These are phyloP conservation scores for Cataglyphis altisquamis DNA, from an alignment of 2,888 invertebrate genomes.

Conservation along the genomic window DNA sequence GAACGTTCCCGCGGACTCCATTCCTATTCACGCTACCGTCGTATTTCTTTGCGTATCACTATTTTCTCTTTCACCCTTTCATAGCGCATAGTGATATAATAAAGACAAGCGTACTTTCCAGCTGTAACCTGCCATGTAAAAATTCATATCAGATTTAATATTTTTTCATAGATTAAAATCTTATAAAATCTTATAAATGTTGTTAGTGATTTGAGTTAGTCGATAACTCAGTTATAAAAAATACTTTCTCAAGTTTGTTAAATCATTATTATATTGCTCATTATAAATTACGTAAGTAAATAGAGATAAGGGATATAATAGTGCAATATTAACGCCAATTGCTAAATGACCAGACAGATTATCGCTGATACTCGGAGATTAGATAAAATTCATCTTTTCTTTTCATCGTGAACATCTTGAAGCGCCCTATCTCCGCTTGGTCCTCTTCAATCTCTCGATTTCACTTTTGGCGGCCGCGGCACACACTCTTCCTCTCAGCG, in stretches of 20 bases:
- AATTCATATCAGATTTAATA: not conserved
- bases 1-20: conserved; percentile 19
- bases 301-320: not conserved
- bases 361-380: not conserved
- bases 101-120: not conserved
- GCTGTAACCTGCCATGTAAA: not conserved
- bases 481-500: conserved; percentile 50
- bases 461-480: conserved; percentile 81
- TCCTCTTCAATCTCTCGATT: conserved; percentile 78
- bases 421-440: conserved; percentile 65
- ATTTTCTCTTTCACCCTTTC: not conserved
- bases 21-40: conserved; percentile 28
- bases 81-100: too few species aligned
- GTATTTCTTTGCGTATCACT: not conserved
- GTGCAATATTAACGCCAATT: not conserved
- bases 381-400: conserved; percentile 54
- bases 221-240: not conserved
- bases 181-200: not conserved
- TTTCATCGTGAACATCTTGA: conserved; percentile 64
- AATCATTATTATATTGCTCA: conserved; percentile 2
- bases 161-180: not conserved
- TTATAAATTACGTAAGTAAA: not conserved
- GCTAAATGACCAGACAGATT: conserved; percentile 15
- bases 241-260: not conserved
- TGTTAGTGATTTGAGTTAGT: not conserved